Evolutionary conservation across 2,888 invertebrate species (phyloP).

Genomic region (Aelia acuminata): DNA sequence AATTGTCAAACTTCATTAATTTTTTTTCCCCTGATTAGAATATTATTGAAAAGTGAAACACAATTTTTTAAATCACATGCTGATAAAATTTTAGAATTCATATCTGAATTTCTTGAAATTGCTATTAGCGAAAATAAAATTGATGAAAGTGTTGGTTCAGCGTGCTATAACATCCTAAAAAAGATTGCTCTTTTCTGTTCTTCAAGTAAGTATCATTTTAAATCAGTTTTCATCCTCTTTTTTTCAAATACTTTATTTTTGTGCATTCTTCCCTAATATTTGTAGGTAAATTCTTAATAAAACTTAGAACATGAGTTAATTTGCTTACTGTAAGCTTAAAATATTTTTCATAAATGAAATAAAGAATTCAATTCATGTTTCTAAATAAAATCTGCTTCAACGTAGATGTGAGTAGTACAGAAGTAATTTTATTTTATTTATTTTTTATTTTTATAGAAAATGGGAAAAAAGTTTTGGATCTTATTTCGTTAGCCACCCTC

Average conservation of each 20-base stretch:
- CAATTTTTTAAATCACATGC: constrained; percentile 32
- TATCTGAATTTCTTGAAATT: constrained; percentile 1
- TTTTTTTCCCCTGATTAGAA: not conserved
- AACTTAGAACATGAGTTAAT: no score
- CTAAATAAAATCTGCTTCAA: no score
- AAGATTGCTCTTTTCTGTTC: constrained; percentile 30
- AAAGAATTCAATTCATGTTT: no score
- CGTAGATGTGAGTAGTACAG: no score
- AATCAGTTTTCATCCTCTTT: no score
- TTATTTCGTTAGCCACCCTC: not conserved
- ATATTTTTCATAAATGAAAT: no score
- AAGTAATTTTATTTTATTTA: not conserved
- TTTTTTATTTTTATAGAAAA: not conserved
- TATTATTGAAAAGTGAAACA: constrained; percentile 20
- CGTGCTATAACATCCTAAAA: not conserved
- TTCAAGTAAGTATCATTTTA: not conserved
- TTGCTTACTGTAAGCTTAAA: no score
- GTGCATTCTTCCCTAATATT: no score
- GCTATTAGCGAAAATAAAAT: constrained; percentile 9
- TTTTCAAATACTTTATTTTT: no score
- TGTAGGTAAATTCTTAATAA: no score
- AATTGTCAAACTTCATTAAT: not conserved
- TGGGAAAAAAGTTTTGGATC: constrained; percentile 24
- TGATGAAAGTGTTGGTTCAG: constrained; percentile 9
- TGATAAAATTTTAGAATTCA: constrained; percentile 46